Base-by-base conservation (phyloP, 2,797 vertebrate genomes). In the Sciurus carolinensis region DNA sequence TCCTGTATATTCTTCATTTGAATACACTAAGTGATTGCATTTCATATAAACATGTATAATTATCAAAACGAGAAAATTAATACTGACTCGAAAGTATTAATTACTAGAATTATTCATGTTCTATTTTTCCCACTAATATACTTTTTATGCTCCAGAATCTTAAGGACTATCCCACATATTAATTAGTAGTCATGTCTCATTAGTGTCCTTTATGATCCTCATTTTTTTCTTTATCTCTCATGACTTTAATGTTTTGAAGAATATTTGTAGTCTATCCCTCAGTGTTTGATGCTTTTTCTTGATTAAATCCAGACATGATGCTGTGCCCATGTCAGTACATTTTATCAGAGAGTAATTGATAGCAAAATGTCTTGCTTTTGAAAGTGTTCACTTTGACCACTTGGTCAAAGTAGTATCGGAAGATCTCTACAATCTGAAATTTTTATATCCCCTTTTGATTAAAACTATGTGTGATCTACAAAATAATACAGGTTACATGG, bases 171-270 rank as follows among this genome's bases (percentile, higher is more conserved):
- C 22, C 57, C 28, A 30, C 18, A 28, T 24, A 28, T 42, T 15
- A 62, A 69, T 83, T 76, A 62, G 2, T 18, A 82, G n/a, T 11
- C 83, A 18, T 76, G 42, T 82, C 39, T 87, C 22, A 33, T 42
- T 81, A 81, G 30, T 57, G 28, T 76, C 10, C 75, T 76, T 14
- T 69, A 76, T 69, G 47, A 87, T 52, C 4, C 14, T 30, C 42
- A 52, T 20, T n/a, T 57, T 59, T n/a, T 59, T 82, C 20, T 50
- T 62, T 47, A 47, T 62, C 66, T 52, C 47, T 62, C 26, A 30
- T 82, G 50, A 69, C 84, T 81, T 76, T 69, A 50, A 92, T 57
- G 30, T 76, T 83, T 82, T 82, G 28, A 85, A 85, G 64, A 69
- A 9, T 69, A 2, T 52, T 76, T 82, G 42, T 42, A 52, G 26